Conservation (phyloP, 2,113 vertebrate genomes). For the Festucalex cinctus region DNA sequence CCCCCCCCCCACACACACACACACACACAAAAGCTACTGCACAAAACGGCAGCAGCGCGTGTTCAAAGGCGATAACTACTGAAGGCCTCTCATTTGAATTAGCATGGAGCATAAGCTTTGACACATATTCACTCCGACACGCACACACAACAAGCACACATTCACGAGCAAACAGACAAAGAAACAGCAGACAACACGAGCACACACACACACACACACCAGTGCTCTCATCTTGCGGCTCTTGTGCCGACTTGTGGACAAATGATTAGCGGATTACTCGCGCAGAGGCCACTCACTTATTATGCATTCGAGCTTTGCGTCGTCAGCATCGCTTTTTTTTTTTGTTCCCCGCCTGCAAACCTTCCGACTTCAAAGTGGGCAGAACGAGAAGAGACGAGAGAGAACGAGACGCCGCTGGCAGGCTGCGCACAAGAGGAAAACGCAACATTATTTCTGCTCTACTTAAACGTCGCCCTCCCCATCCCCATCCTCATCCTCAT, state of each 20-base stretch:
- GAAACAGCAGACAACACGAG: constrained; percentile 6
- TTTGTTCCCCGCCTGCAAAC: constrained; percentile 43
- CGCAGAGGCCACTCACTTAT: constrained; percentile 40
- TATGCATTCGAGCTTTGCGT: constrained; percentile 45
- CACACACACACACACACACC: constrained; percentile 8
- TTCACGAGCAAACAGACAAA: constrained; percentile 13
- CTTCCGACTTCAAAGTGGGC: constrained; percentile 41
- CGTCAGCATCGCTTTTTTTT: constrained; percentile 52
- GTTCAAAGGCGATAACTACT: constrained; percentile 70
- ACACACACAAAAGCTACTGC: constrained; percentile 63
- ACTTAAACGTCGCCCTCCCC: constrained; percentile 40
- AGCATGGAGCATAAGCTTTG: constrained; percentile 50
- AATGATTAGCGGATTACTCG: constrained; percentile 54
- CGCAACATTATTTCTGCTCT: constrained; percentile 46
- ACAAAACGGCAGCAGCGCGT: constrained; percentile 50
- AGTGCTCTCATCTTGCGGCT: constrained; percentile 29
- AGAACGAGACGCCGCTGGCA: constrained; percentile 24
- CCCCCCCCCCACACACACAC: constrained; percentile 10
- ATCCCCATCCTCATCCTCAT: constrained; percentile 45
- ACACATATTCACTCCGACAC: constrained; percentile 40
- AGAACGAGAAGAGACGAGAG: constrained; percentile 33
- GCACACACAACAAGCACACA: constrained; percentile 12
- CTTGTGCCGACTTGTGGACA: constrained; percentile 23
- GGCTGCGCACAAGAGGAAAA: constrained; percentile 18
- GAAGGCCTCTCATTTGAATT: constrained; percentile 68